Evolutionary conservation across 1,140 invertebrate genomes (phyloP), one percentile per base, ranked within the genome.

Genomic region (Adelges cooleyi): DNA sequence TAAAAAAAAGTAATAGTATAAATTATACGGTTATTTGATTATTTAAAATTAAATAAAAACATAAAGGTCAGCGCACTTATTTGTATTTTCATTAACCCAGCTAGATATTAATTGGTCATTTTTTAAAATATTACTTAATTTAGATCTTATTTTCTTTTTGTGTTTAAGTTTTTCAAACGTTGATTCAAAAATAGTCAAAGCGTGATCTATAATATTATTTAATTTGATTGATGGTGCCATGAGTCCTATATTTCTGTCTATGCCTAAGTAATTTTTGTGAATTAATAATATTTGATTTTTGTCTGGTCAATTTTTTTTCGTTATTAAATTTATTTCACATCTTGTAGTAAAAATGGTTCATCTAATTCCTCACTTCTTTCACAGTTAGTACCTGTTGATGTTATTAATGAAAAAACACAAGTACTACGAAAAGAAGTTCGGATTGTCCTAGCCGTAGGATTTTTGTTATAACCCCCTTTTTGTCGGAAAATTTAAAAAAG

Each of bases 391-490:
- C 25, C 46, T 9, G 22, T 6, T 49, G 22, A 23, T 15, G 25
- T 23, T 15, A 49, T 23, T 23, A 23, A 11, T 49, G 22, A 13
- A 6, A 15, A 4, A n/a, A 49, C 3, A n/a, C 20, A 10, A 49
- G 46, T 9, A 15, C 6, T 22, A 10, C 15, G 9, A 48, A 17
- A 48, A 11, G 42, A 44, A 1, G 42, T 44, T 44, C 42, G 17
- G n/a, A 44, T 44, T 44, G 5, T 44, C 9, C 42, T 80, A 73
- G 23, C 10, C 25, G 22, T n/a, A n/a, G n/a, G n/a, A n/a, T n/a
- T n/a, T n/a, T n/a, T n/a, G n/a, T n/a, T n/a, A n/a, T n/a, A n/a
- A n/a, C n/a, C n/a, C n/a, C n/a, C n/a, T n/a, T n/a, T n/a, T n/a
- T n/a, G n/a, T n/a, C n/a, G n/a, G n/a, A n/a, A n/a, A n/a, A n/a